Base-by-base conservation (phyloP, 1,140 invertebrate species). In the Drosophila equinoxialis region DNA sequence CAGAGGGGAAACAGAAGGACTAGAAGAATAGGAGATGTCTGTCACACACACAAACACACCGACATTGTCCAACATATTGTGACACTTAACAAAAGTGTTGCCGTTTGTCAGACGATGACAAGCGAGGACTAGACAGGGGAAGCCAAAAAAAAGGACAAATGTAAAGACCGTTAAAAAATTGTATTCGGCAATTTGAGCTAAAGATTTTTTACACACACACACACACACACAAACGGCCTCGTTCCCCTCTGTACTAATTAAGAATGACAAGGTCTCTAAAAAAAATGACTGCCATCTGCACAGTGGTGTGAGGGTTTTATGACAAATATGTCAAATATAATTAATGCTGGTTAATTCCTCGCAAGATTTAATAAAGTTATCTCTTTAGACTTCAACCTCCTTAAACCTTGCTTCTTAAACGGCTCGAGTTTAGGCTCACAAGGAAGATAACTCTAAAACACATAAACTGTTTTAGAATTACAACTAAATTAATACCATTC, bases 51-150 rank as follows among this genome's bases (percentile, higher is more conserved):
- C 17, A 17, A 17, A 72, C 37, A 67, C 41, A 59, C 68, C 45
- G 45, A 51, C 45, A 51, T 54, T 72, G 83, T 73, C 74, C 73
- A 48, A 82, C 66, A 77, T 66, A 77, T 89, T 89, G 77, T 87
- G 83, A 79, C 79, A 86, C 79, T 86, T 81, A 48, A 72, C 78
- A 76, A 86, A 86, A 87, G 75, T 87, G 76, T 83, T 71, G 78
- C 84, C 77, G 84, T 89, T 87, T 86, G 83, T 86, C 83, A 82
- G 62, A 35, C 66, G 69, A 51, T 67, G 48, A 62, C 66, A 57
- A 51, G 17, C 23, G 45, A 30, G 45, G 45, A 7, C 14, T 48
- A 17, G 45, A 17, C 17, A 51, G 17, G 45, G 17, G 45, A 8
- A 10, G 20, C 1, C 30, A 20, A 33, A 8, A 20, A 62, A 62